These are phyloP conservation scores for Marcusenius ussheri DNA, from an alignment of 2,113 vertebrate genomes.

Conservation along the genomic window DNA sequence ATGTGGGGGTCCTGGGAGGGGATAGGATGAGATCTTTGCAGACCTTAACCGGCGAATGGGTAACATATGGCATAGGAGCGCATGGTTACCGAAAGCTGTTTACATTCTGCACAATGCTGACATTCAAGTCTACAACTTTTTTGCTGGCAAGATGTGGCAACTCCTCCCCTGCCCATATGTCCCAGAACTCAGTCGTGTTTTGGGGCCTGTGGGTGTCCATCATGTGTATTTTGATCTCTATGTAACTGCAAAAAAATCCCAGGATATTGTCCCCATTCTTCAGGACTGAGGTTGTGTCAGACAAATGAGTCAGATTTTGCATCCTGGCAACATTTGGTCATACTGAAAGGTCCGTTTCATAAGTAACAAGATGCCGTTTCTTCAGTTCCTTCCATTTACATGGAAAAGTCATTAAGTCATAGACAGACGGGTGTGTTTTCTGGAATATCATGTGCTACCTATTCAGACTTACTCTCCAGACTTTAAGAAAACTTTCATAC, in stretches of 20 bases:
- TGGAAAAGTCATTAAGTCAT: constrained; percentile 31
- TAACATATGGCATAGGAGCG: background rate
- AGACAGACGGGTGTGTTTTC: constrained; percentile 23
- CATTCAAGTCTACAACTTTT: background rate
- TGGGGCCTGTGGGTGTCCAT: background rate
- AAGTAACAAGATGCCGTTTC: constrained; percentile 11
- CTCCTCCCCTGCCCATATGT: background rate
- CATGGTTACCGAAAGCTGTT: background rate
- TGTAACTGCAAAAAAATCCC: background rate
- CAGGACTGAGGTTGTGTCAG: background rate
- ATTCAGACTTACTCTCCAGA: constrained; percentile 24
- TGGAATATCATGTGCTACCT: constrained; percentile 27
- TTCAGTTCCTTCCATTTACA: constrained; percentile 35
- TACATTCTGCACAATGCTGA: background rate
- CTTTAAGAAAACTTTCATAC: constrained; percentile 13
- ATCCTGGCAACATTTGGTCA: constrained; percentile 8
- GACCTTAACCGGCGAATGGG: background rate
- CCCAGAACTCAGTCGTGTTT: background rate
- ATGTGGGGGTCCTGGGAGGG: background rate
- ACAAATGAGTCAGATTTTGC: background rate
- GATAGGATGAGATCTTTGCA: background rate
- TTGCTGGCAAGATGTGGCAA: background rate
- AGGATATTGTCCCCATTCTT: background rate
- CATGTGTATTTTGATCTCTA: background rate
- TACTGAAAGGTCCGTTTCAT: constrained; percentile 27